These are phyloP conservation scores for Noturus placidus DNA, from an alignment of 2,113 vertebrate genomes.

Conservation along the genomic window DNA sequence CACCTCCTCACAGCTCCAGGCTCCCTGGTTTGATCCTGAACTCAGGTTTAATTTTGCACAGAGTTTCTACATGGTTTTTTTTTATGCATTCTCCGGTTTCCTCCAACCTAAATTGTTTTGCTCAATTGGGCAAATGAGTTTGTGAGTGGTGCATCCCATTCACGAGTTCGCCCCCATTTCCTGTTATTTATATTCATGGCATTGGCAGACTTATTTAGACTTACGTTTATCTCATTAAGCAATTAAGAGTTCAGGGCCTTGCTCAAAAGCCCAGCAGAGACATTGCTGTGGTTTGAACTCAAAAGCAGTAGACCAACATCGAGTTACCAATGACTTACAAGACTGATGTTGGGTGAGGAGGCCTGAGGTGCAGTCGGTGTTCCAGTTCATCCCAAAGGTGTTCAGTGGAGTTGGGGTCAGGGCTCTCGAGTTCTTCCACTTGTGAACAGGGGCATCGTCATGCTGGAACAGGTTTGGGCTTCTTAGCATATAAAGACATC, in stretches of 20 bases:
- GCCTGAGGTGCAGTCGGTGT: background rate
- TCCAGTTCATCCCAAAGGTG: background rate
- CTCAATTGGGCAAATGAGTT: background rate
- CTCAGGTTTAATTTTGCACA: background rate
- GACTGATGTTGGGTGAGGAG: background rate
- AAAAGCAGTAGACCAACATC: background rate
- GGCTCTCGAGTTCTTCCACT: background rate
- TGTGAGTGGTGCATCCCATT: background rate
- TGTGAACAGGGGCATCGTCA: background rate
- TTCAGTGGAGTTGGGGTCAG: background rate
- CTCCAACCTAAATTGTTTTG: background rate
- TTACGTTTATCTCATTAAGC: background rate
- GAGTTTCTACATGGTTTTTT: background rate
- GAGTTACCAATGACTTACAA: background rate
- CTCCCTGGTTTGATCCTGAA: background rate
- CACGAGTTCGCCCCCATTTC: too few relatives aligned
- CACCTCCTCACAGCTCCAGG: background rate
- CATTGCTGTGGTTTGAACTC: background rate
- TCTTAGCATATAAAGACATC: background rate
- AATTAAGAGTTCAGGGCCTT: background rate
- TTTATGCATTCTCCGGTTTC: background rate
- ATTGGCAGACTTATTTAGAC: background rate
- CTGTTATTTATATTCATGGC: background rate
- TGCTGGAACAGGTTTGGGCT: background rate
- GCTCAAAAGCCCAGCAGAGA: background rate